These are phyloP conservation scores for Oryzias sinensis DNA, from an alignment of 2,797 vertebrate genomes.

Conservation along the genomic window DNA sequence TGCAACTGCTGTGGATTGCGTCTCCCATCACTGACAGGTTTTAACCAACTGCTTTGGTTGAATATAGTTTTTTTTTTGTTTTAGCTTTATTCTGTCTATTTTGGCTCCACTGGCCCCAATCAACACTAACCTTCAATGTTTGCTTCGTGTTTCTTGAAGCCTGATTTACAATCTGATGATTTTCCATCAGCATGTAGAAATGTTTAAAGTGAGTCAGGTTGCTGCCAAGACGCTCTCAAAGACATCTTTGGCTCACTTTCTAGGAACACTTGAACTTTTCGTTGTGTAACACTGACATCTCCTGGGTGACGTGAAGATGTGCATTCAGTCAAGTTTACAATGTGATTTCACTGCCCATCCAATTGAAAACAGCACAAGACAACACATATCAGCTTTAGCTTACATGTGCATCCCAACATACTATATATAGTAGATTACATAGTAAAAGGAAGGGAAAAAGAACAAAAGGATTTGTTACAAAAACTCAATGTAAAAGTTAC, in stretches of 20 bases:
- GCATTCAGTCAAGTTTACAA: constrained; percentile 2
- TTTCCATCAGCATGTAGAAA: constrained; percentile 54
- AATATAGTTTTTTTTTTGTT: constrained; percentile 58
- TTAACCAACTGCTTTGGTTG: constrained; percentile 55
- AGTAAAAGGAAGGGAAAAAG: too few species aligned
- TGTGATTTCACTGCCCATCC: not conserved
- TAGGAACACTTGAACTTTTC: not conserved
- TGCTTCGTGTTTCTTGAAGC: constrained; percentile 49
- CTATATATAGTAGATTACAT: too few species aligned
- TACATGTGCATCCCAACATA: too few species aligned
- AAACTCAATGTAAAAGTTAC: not conserved
- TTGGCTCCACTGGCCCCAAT: constrained; percentile 53
- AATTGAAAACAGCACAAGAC: not conserved
- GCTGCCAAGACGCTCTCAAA: constrained; percentile 56
- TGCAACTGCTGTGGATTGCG: constrained; percentile 47
- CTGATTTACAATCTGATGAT: constrained; percentile 47
- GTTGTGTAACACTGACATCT: constrained; percentile 68
- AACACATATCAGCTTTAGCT: too few species aligned
- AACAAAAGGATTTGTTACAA: too few species aligned
- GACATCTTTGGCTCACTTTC: constrained; percentile 26
- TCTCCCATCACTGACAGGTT: constrained; percentile 41
- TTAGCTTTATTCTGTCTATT: constrained; percentile 58
- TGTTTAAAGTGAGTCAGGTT: constrained; percentile 48
- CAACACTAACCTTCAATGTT: constrained; percentile 56
- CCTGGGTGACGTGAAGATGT: constrained; percentile 46